Evolutionary conservation across 2,888 invertebrate genomes (phyloP).

Genomic region (Priapulus caudatus): DNA sequence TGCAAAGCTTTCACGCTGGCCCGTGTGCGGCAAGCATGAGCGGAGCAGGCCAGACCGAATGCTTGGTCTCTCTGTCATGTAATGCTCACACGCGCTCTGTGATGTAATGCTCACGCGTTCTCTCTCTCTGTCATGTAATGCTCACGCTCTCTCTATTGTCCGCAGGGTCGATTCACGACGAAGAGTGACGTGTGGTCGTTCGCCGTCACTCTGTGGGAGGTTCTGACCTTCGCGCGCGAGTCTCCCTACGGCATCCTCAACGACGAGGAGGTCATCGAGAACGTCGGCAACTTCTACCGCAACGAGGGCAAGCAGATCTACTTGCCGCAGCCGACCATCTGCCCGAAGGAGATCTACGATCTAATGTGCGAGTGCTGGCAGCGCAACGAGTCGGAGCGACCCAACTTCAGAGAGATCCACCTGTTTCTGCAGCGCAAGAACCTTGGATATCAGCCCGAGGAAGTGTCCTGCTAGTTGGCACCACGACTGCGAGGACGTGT

Average conservation of each 20-base stretch:
- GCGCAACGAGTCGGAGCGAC: conserved; percentile 62
- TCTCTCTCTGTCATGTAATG: too few relatives aligned
- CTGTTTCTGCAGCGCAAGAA: conserved; percentile 67
- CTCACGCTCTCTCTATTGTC: too few relatives aligned
- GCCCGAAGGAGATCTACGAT: conserved; percentile 76
- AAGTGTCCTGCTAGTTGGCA: neutral
- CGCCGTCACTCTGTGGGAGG: conserved; percentile 75
- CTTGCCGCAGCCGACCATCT: conserved; percentile 58
- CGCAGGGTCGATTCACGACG: conserved; percentile 71
- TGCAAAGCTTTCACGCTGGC: too few relatives aligned
- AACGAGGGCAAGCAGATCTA: conserved; percentile 52
- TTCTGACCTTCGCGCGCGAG: conserved; percentile 61
- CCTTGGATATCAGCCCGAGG: neutral
- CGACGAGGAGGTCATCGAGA: conserved; percentile 67
- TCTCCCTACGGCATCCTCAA: conserved; percentile 62
- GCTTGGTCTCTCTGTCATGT: too few relatives aligned
- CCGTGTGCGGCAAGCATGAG: too few relatives aligned
- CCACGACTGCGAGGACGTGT: too few relatives aligned
- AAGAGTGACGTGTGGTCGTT: conserved; percentile 85
- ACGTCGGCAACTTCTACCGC: conserved; percentile 62
- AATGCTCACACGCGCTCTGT: too few relatives aligned
- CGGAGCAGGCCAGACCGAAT: too few relatives aligned
- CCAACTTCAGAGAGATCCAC: conserved; percentile 75
- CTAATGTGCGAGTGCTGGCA: conserved; percentile 87
- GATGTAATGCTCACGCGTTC: too few relatives aligned